Evolutionary conservation across 2,113 vertebrate genomes (phyloP).

Genomic region (Apus apus): DNA sequence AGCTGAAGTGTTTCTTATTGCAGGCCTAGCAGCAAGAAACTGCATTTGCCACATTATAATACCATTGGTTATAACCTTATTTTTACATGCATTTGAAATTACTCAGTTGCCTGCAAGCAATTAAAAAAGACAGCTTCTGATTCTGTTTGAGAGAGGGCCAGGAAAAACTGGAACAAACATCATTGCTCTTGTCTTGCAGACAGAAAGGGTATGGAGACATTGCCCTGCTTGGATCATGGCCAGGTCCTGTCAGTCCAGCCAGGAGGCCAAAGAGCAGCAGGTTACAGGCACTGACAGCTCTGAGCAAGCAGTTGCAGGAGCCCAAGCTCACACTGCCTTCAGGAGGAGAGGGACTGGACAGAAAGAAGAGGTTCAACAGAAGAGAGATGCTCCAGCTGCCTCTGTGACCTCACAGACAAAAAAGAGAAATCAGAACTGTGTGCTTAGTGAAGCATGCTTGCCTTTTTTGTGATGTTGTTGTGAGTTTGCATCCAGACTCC

Average conservation of each 20-base stretch:
- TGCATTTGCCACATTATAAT: not conserved
- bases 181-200: not conserved
- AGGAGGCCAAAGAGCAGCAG: not conserved
- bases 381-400: not conserved
- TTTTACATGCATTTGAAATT: not conserved
- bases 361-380: not conserved
- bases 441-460: not conserved
- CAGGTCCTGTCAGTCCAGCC: not conserved
- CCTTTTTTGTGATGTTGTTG: not conserved
- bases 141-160: not conserved
- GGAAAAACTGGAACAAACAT: slow-evolving; percentile 11
- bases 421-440: not conserved
- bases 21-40: not conserved
- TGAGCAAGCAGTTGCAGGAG: not conserved
- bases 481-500: not conserved
- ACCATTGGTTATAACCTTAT: not conserved
- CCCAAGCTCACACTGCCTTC: not conserved
- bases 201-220: not conserved
- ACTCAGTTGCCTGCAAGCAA: not conserved
- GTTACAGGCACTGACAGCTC: not conserved
- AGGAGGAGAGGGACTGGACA: not conserved
- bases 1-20: not conserved
- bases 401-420: not conserved
- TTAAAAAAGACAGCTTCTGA: not conserved
- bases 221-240: accelerated